These are phyloP conservation scores for Portevinia maculata DNA, from an alignment of 2,888 invertebrate species.

Conservation along the genomic window DNA sequence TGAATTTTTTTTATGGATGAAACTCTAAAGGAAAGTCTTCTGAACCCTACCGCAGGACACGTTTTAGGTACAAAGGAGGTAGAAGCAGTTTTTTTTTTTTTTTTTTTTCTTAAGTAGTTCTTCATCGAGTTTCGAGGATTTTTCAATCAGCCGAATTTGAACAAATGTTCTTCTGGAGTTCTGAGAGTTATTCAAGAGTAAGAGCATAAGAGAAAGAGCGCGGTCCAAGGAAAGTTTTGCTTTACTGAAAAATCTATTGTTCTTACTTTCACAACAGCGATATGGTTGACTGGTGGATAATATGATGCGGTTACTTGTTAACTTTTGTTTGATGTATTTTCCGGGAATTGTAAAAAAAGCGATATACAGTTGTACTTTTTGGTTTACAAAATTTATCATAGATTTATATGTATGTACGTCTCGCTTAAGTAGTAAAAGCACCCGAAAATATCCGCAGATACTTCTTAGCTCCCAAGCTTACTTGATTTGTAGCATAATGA, in stretches of 20 bases:
- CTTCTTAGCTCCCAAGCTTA: too few relatives aligned
- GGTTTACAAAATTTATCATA: too few relatives aligned
- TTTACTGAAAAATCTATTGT: slow-evolving; percentile 33
- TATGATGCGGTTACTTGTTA: slow-evolving; percentile 48
- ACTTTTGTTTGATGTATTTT: slow-evolving; percentile 37
- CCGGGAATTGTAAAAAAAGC: background rate
- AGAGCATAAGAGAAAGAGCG: background rate
- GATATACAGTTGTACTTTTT: background rate
- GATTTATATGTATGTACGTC: too few relatives aligned
- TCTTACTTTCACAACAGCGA: slow-evolving; percentile 21
- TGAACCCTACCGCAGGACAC: slow-evolving; percentile 36
- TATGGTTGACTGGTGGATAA: slow-evolving; percentile 24
- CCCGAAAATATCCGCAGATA: too few relatives aligned
- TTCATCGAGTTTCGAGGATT: slow-evolving; percentile 68
- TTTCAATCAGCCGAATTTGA: slow-evolving; percentile 71
- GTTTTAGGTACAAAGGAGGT: slow-evolving; percentile 51
- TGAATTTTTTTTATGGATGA: slow-evolving; percentile 53
- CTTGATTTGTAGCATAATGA: too few relatives aligned
- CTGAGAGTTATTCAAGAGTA: background rate
- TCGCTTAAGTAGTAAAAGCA: too few relatives aligned
- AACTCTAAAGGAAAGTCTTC: slow-evolving; percentile 8
- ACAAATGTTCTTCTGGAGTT: slow-evolving; percentile 67
- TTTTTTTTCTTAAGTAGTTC: slow-evolving; percentile 2
- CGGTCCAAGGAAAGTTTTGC: background rate
- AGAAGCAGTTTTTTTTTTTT: slow-evolving; percentile 28